Percentiles rank a stretch among this genome's conserved stretches.
These are phyloP conservation scores for Apocrypta bakeri DNA, from an alignment of 1,140 invertebrate genomes.

Conservation along the genomic window DNA sequence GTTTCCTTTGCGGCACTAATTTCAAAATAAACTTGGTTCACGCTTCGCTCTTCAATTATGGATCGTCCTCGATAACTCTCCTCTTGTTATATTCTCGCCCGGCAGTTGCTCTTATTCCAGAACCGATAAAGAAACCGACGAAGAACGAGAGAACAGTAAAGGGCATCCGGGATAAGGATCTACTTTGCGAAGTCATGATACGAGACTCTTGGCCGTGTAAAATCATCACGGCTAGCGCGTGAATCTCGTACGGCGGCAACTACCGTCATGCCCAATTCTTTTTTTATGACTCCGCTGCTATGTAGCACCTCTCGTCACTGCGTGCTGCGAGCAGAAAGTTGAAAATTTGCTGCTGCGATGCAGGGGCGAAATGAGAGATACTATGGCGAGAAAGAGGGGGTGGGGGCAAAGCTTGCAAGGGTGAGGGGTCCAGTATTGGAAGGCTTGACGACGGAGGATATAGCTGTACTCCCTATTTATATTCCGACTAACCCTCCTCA, in stretches of 20 bases:
- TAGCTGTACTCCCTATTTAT: conserved; percentile 71
- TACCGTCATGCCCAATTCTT: background rate
- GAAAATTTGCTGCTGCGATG: background rate
- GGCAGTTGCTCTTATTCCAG: background rate
- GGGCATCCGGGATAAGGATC: conserved; percentile 9
- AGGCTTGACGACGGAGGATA: conserved; percentile 43
- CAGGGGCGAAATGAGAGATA: conserved; percentile 50
- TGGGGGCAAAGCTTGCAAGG: conserved; percentile 52
- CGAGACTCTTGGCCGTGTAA: conserved; percentile 51
- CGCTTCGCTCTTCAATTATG: conserved; percentile 25
- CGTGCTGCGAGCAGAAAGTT: conserved; percentile 7
- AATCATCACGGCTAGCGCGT: conserved; percentile 58
- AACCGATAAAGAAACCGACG: conserved; percentile 1
- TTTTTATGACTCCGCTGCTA: conserved; percentile 50
- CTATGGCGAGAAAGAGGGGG: conserved; percentile 55
- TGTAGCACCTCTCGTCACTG: conserved; percentile 35
- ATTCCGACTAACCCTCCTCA: conserved; percentile 75
- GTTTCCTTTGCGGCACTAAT: conserved; percentile 5
- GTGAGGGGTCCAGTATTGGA: conserved; percentile 50
- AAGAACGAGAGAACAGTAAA: background rate
- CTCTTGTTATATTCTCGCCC: conserved; percentile 26
- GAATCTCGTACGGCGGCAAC: background rate
- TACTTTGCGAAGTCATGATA: conserved; percentile 44
- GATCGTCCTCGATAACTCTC: conserved; percentile 22
- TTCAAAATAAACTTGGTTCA: conserved; percentile 44